phyloP scores from a whole-genome alignment of 2,113 vertebrate species.

The Podarcis cretensis region DNA sequence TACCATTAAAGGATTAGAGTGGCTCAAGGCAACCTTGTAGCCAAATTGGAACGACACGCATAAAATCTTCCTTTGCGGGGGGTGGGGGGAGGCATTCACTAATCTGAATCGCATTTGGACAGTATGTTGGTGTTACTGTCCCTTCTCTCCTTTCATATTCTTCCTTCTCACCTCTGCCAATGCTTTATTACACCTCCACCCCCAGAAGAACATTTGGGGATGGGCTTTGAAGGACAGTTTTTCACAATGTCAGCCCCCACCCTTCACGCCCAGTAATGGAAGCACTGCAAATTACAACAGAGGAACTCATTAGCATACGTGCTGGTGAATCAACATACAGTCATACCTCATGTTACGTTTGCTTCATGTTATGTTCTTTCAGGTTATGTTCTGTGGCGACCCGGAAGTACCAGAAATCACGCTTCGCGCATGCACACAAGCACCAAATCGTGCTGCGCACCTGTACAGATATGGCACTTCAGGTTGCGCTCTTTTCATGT shows the following conservation, averaged over 20 bases:
- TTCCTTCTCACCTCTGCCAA: background rate
- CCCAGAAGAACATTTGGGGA: background rate
- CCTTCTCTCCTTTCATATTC: background rate
- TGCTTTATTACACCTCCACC: no score
- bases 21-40: background rate
- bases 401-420: no score
- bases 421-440: no score
- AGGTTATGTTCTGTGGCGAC: no score
- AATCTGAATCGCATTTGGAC: background rate
- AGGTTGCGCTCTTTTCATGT: no score
- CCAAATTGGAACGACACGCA: background rate
- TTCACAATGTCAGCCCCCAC: no score
- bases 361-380: no score
- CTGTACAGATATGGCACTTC: no score
- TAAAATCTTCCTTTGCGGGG: background rate
- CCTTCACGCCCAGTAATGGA: no score
- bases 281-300: background rate
- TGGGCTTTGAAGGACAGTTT: background rate
- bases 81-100: rapidly evolving
- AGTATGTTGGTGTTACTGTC: background rate
- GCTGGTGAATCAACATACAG: no score
- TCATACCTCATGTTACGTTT: no score
- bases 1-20: slow-evolving; percentile 1
- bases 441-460: no score
- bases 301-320: background rate